Evolutionary conservation across 2,888 invertebrate species (phyloP).

Genomic region (Tupiocoris notatus): DNA sequence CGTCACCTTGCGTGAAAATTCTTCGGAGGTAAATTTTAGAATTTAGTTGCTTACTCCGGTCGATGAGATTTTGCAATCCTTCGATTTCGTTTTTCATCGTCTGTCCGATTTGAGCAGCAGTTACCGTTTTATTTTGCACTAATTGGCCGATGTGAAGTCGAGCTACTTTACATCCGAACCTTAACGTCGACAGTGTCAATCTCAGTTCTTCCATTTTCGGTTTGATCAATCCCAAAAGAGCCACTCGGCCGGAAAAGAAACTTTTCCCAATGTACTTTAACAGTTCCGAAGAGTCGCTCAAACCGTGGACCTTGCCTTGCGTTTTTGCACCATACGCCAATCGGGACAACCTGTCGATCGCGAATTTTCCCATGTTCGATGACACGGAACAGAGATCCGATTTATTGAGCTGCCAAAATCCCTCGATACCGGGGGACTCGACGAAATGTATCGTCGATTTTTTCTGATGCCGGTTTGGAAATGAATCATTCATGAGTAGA

Average conservation of each 20-base stretch:
- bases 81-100: conserved; percentile 17
- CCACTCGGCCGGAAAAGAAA: conserved; percentile 10
- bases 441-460: conserved; percentile 20
- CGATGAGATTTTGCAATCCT: not conserved
- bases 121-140: not conserved
- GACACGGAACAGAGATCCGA: conserved; percentile 12
- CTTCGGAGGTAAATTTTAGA: conserved; percentile 9
- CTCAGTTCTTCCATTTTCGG: conserved; percentile 14
- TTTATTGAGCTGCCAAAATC: not conserved
- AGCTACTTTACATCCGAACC: conserved; percentile 32
- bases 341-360: conserved; percentile 10
- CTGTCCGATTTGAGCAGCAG: not conserved
- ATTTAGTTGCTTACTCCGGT: conserved; percentile 2
- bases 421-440: conserved; percentile 17
- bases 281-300: conserved; percentile 8
- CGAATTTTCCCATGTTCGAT: conserved; percentile 25
- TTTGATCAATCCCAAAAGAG: conserved; percentile 9
- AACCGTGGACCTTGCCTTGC: not conserved
- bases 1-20: conserved; percentile 28
- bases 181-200: conserved; percentile 28
- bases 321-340: conserved; percentile 3
- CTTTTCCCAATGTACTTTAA: conserved; percentile 15
- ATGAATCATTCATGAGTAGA: not conserved
- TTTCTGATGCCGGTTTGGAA: not conserved
- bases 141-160: conserved; percentile 16